Evolutionary conservation across 2,797 vertebrate genomes (phyloP).

Genomic region (Labeo calbasu): DNA sequence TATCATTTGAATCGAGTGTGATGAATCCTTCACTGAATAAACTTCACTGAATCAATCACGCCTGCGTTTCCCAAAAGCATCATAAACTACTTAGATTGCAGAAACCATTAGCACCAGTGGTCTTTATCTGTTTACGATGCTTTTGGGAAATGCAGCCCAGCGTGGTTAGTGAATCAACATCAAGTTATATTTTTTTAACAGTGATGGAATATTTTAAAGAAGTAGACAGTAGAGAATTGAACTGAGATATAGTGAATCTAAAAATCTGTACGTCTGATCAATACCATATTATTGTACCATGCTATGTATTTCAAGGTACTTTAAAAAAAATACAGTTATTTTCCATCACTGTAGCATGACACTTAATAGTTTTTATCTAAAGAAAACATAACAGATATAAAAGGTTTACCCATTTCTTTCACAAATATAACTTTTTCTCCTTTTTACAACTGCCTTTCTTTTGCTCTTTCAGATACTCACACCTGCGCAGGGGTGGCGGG

Average conservation of each 20-base stretch:
- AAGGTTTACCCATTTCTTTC: background rate
- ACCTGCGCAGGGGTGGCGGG: slow-evolving; percentile 65
- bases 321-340: too few relatives aligned
- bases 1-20: background rate
- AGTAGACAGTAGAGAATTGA: background rate
- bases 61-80: background rate
- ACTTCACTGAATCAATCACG: background rate
- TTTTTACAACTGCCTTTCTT: background rate
- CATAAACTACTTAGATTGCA: background rate
- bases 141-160: background rate
- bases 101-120: background rate
- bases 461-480: slow-evolving; percentile 64
- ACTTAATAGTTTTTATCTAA: background rate
- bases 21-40: background rate
- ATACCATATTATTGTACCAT: background rate
- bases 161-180: background rate
- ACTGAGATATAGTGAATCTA: background rate
- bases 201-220: background rate
- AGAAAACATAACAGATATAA: background rate
- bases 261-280: background rate
- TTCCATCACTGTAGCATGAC: background rate
- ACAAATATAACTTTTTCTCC: background rate
- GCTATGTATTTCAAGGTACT: background rate
- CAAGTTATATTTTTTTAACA: background rate
- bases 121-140: background rate